phyloP scores from a whole-genome alignment of 1,140 invertebrate genomes.

The Zaprionus gabonicus region DNA sequence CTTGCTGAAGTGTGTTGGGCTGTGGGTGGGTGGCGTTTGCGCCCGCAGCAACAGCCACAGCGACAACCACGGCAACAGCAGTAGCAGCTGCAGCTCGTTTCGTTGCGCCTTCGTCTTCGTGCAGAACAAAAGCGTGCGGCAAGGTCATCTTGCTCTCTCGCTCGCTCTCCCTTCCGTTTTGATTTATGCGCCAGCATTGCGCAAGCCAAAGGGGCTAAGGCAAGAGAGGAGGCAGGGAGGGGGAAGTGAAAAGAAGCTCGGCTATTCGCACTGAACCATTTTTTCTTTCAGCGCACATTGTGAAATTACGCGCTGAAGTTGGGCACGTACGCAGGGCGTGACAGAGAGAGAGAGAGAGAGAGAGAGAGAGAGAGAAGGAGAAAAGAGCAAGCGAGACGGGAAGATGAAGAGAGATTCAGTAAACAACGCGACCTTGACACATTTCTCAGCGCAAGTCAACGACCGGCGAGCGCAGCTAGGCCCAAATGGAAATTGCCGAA shows the following conservation, averaged over 20 bases:
- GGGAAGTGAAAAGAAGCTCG: not conserved
- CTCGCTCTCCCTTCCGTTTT: conserved; percentile 43
- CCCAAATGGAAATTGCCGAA: conserved; percentile 23
- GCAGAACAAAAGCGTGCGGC: conserved; percentile 48
- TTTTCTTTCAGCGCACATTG: conserved; percentile 29
- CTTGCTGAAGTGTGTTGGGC: conserved; percentile 11
- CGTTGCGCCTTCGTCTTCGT: conserved; percentile 14
- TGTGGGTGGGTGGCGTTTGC: conserved; percentile 31
- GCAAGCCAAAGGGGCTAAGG: conserved; percentile 22
- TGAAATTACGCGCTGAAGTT: conserved; percentile 45
- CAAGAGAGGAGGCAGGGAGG: not conserved
- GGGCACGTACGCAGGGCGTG: conserved; percentile 59
- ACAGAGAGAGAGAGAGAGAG: not conserved
- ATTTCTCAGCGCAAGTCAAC: conserved; percentile 49
- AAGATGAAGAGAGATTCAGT: not conserved
- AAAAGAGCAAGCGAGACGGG: not conserved
- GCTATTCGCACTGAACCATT: conserved; percentile 15
- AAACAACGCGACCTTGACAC: conserved; percentile 63
- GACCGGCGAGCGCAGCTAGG: conserved; percentile 38
- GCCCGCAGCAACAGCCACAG: conserved; percentile 10
- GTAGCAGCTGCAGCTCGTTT: conserved; percentile 44
- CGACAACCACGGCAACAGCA: not conserved
- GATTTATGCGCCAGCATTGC: conserved; percentile 50
- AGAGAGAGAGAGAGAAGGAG: conserved; percentile 3
- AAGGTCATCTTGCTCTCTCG: conserved; percentile 32